These are phyloP conservation scores for Apamea anceps DNA, from an alignment of 2,888 invertebrate genomes.

Conservation along the genomic window DNA sequence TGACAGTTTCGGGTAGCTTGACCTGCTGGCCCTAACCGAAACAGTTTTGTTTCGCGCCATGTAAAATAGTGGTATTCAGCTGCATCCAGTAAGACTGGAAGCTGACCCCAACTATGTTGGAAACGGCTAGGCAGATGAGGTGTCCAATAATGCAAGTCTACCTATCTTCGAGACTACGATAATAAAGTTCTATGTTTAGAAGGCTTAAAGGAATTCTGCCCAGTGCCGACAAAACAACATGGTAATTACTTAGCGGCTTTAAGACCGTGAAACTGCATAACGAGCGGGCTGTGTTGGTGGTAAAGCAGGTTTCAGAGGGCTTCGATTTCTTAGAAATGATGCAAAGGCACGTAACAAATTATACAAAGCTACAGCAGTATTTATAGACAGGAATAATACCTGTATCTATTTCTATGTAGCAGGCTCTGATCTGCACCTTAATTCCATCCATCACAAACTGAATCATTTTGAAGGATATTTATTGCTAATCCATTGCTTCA, in stretches of 20 bases:
- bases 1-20: too few species aligned
- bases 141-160: neutral
- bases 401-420: too few species aligned
- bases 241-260: constrained; percentile 12
- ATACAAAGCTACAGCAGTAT: neutral
- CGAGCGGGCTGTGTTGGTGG: neutral
- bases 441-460: too few species aligned
- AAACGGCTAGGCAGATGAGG: too few species aligned
- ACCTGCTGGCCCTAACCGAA: neutral
- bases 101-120: too few species aligned
- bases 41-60: neutral
- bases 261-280: constrained; percentile 21
- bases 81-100: too few species aligned
- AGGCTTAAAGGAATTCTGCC: neutral
- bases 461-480: too few species aligned
- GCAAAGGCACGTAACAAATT: neutral
- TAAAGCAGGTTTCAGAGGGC: neutral
- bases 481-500: too few species aligned
- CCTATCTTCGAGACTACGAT: neutral
- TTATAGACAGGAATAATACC: neutral
- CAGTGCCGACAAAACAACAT: constrained; percentile 5
- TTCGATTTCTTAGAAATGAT: constrained; percentile 5
- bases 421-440: too few species aligned
- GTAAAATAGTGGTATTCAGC: too few species aligned
- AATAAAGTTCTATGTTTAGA: neutral